Evolutionary conservation across 2,797 vertebrate species (phyloP), one percentile per base, ranked within the genome.

Genomic region (Uromys caudimaculatus): DNA sequence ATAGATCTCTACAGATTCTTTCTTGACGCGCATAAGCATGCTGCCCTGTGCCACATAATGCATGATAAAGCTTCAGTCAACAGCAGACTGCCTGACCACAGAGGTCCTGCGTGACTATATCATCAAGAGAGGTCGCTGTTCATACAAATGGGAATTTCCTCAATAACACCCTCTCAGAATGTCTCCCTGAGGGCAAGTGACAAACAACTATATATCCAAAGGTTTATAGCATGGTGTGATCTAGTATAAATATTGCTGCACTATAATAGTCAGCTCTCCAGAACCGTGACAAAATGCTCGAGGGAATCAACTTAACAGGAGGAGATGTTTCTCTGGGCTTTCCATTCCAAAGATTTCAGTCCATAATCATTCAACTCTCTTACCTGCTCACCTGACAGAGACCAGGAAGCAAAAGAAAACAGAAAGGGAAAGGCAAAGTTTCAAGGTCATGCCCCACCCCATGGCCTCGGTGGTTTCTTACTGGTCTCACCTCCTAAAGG

Each of bases 161-260:
- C 41, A 44, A 29, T 17, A 75, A 89, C 44, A n/a, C n/a, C 41
- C 76, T 83, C n/a, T 77, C 47, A n/a, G n/a, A 41, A 75, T 16
- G 16, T 27, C 73, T 71, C 19, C 35, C 35, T 10, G 3, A 23
- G 32, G 27, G 41, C 64, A 62, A 62, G 21, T 54, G 64, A 73
- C 44, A 71, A 12, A 35, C 50, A 52, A 90, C 2, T 56, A 1
- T 2, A 91, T 1, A 47, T 29, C 47, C 24, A 56, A 44, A 82
- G 4, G 76, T 23, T 29, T 52, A 78, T 14, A 64, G 12, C 54
- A 82, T 95, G 29, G 3, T 89, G 50, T 69, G 32, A n/a, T 76
- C 56, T 84, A 85, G 84, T 71, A 73, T 35, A 96, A 89, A 86
- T 84, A 50, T n/a, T 32, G 29, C 62, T 76, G 83, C 23, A 38